These are phyloP conservation scores for Mesorhabditis sp. DNA, from an alignment of 2,888 invertebrate species.

Conservation along the genomic window DNA sequence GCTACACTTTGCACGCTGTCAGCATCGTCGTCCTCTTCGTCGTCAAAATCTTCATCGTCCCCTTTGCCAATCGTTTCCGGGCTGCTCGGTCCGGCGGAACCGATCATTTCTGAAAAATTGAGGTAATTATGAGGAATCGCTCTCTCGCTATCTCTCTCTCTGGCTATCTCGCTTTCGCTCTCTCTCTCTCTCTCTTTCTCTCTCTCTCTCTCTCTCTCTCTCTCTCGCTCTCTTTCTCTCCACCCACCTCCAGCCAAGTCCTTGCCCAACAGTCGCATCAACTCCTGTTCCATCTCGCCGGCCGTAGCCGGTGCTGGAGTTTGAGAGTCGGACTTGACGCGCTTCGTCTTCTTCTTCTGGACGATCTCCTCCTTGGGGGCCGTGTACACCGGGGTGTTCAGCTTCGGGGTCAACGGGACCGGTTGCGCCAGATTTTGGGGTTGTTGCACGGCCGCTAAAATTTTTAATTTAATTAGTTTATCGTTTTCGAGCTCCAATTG, in stretches of 20 bases:
- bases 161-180: not conserved
- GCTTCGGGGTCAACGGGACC: not conserved
- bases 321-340: too few relatives aligned
- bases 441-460: not conserved
- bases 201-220: not conserved
- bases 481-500: too few relatives aligned
- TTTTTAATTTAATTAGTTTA: too few relatives aligned
- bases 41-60: not conserved
- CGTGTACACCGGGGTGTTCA: not conserved
- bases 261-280: not conserved
- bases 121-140: too few relatives aligned
- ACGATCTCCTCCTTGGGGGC: conserved; percentile 4
- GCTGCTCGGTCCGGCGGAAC: not conserved
- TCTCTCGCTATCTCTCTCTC: too few relatives aligned
- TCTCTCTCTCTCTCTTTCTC: not conserved
- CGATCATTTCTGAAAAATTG: too few relatives aligned
- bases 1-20: not conserved
- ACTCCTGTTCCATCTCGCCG: not conserved
- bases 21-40: not conserved
- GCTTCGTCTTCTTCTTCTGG: not conserved
- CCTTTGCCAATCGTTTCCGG: not conserved
- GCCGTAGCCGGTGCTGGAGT: not conserved
- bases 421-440: not conserved
- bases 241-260: not conserved
- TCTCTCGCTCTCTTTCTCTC: not conserved